Evolutionary conservation across 2,113 vertebrate genomes (phyloP).

Genomic region (Ranitomeya imitator): DNA sequence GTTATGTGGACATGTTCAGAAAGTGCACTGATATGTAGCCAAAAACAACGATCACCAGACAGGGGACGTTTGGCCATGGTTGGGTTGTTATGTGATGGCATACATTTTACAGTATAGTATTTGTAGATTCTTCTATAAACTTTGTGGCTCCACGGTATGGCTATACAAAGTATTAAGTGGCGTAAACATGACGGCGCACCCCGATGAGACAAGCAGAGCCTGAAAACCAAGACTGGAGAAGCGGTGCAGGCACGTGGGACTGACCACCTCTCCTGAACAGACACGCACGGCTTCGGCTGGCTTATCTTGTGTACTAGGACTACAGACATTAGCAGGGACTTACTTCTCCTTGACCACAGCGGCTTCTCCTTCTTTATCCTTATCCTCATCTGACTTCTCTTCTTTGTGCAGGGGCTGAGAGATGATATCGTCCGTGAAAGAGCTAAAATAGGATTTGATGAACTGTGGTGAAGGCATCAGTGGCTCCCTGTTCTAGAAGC

Average conservation of each 20-base stretch:
- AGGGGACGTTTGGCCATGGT: no score
- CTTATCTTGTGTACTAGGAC: neutral
- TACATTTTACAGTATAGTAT: no score
- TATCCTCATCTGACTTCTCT: conserved; percentile 98
- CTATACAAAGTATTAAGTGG: no score
- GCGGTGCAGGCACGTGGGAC: neutral
- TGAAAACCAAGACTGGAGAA: no score
- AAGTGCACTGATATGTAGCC: no score
- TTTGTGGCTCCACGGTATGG: no score
- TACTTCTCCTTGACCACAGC: conserved; percentile 91
- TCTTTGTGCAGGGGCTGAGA: conserved; percentile 96
- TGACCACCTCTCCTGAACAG: neutral
- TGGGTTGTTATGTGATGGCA: no score
- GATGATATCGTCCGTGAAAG: conserved; percentile 98
- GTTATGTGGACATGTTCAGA: no score
- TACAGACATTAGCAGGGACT: conserved; percentile 59
- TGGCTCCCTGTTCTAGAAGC: conserved; percentile 91
- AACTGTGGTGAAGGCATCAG: conserved; percentile 99
- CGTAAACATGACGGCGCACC: neutral
- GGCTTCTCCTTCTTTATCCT: conserved; percentile 96
- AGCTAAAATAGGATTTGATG: conserved; percentile 99
- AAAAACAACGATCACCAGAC: no score
- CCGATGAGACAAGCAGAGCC: no score
- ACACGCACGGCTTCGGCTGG: neutral
- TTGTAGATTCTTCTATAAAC: no score